Evolutionary conservation across 2,888 invertebrate species (phyloP).

Genomic region (Venusia cambrica): DNA sequence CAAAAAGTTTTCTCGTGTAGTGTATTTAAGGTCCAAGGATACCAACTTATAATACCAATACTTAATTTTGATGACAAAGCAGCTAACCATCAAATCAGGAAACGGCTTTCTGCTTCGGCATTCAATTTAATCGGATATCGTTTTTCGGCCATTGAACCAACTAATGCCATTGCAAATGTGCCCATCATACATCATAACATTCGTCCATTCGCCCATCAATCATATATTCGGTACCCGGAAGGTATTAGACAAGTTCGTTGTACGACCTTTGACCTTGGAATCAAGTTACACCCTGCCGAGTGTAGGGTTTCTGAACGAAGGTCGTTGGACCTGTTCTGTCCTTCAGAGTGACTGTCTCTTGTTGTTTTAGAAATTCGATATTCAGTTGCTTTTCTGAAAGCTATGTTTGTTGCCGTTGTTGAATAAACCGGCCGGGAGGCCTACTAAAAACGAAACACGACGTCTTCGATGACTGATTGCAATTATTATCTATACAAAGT

Average conservation of each 20-base stretch:
- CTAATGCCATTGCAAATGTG: conserved; percentile 37
- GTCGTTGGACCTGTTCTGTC: conserved; percentile 20
- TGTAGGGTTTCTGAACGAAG: conserved; percentile 24
- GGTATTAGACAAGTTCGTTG: conserved; percentile 51
- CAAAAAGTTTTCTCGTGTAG: too few relatives aligned
- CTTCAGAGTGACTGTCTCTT: too few relatives aligned
- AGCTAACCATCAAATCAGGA: conserved; percentile 11
- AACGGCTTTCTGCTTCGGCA: conserved; percentile 12
- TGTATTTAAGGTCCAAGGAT: too few relatives aligned
- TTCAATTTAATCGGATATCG: conserved; percentile 13
- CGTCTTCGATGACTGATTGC: too few relatives aligned
- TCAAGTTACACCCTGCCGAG: conserved; percentile 35
- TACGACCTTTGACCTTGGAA: conserved; percentile 66
- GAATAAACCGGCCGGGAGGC: too few relatives aligned
- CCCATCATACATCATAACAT: too few relatives aligned
- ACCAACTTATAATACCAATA: too few relatives aligned
- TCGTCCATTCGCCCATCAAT: conserved; percentile 52
- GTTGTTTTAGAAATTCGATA: too few relatives aligned
- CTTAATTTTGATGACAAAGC: conserved; percentile 12
- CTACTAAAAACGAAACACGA: too few relatives aligned
- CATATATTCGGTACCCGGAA: conserved; percentile 58
- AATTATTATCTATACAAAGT: too few relatives aligned
- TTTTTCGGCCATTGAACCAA: conserved; percentile 48
- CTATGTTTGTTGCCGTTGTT: too few relatives aligned
- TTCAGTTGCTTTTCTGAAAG: too few relatives aligned